phyloP scores from a whole-genome alignment of 2,113 vertebrate species.

The Lepus europaeus region DNA sequence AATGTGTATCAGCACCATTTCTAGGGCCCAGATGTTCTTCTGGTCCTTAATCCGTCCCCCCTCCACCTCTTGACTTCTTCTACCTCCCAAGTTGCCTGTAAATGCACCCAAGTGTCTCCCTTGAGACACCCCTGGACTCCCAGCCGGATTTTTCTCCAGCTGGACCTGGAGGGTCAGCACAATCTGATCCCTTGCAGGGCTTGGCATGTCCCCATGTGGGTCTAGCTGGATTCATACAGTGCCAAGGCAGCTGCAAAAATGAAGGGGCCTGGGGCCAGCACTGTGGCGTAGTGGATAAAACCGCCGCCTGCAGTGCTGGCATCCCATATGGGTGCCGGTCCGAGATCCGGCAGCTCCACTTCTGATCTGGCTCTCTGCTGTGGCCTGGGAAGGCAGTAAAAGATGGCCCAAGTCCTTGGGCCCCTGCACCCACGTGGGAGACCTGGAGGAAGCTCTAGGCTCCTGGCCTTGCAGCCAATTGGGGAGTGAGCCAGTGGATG shows the following conservation, averaged over 20 bases:
- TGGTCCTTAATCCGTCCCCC: conserved; percentile 2
- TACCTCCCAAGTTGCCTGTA: conserved; percentile 36
- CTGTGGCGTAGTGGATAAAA: too few species aligned
- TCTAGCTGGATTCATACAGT: neutral
- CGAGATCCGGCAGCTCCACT: too few species aligned
- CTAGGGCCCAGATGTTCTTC: conserved; percentile 52
- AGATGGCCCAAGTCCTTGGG: too few species aligned
- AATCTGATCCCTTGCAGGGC: neutral
- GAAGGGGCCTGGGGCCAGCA: too few species aligned
- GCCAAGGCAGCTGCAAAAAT: conserved; percentile 64
- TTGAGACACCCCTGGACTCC: conserved; percentile 4
- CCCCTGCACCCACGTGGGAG: too few species aligned
- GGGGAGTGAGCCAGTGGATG: too few species aligned
- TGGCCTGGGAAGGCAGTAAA: too few species aligned
- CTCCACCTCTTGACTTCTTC: neutral
- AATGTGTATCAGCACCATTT: neutral
- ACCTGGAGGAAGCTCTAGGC: too few species aligned
- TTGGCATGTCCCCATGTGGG: neutral
- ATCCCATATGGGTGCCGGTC: too few species aligned
- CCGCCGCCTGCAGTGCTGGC: too few species aligned
- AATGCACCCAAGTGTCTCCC: neutral
- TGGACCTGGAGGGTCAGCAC: neutral
- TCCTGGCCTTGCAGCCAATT: too few species aligned
- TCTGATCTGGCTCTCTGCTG: too few species aligned
- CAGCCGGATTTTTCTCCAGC: conserved; percentile 40